A percentile compares a stretch with the other conserved stretches of the same genome.
These are phyloP conservation scores for Apis dorsata DNA, from an alignment of 1,140 invertebrate species.

Conservation along the genomic window DNA sequence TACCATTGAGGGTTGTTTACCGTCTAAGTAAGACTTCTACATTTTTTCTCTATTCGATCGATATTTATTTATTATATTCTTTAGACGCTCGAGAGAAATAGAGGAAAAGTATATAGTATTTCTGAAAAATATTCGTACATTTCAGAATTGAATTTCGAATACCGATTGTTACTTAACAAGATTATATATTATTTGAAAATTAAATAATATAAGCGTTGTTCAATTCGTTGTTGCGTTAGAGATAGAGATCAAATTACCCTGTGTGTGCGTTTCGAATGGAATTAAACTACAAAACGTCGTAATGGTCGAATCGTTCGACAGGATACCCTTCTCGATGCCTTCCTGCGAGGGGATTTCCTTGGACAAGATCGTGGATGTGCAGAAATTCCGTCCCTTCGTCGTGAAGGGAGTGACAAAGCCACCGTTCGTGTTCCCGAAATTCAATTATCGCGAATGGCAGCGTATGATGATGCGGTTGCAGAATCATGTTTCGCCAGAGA, in stretches of 20 bases:
- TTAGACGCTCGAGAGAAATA: no score
- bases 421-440: slow-evolving; percentile 50
- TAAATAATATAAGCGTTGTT: no score
- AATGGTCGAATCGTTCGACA: slow-evolving; percentile 19
- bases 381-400: slow-evolving; percentile 54
- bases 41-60: not conserved
- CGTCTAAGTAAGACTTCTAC: slow-evolving; percentile 42
- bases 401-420: slow-evolving; percentile 12
- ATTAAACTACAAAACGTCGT: not conserved
- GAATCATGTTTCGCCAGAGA: not conserved
- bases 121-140: no score
- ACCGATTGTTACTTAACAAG: no score
- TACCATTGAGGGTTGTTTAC: slow-evolving; percentile 58
- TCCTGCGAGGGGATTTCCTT: slow-evolving; percentile 47
- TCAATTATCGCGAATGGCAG: slow-evolving; percentile 40
- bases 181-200: no score
- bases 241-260: no score
- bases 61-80: no score
- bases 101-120: no score
- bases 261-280: no score
- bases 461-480: slow-evolving; percentile 38
- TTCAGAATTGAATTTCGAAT: no score
- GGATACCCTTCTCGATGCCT: slow-evolving; percentile 59
- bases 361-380: slow-evolving; percentile 41
- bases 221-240: no score